Evolutionary conservation across 1,140 invertebrate species (phyloP).

Genomic region (Meteorus sp.): DNA sequence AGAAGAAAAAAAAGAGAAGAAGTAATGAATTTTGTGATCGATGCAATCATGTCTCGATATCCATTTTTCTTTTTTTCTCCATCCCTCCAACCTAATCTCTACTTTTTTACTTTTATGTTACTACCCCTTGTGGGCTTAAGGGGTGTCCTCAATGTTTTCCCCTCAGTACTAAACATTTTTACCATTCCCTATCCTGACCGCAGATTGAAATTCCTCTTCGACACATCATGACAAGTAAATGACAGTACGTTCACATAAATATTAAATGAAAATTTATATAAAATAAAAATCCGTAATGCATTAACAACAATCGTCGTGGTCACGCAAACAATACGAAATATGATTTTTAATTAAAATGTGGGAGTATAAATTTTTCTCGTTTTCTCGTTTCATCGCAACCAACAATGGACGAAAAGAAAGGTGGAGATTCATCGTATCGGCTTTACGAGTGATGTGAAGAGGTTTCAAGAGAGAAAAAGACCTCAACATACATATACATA

Average conservation of each 20-base stretch:
- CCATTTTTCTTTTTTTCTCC: neutral
- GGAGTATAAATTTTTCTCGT: conserved; percentile 9
- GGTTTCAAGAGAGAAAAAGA: neutral
- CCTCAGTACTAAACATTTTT: conserved; percentile 40
- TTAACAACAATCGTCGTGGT: neutral
- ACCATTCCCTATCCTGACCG: conserved; percentile 40
- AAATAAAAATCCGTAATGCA: no score
- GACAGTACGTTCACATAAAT: no score
- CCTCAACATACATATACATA: neutral
- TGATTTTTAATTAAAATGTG: neutral
- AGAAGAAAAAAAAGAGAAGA: no score
- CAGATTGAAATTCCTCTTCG: conserved; percentile 60
- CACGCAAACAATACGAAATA: neutral
- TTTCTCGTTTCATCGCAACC: neutral
- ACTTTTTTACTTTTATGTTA: neutral
- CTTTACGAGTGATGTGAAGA: conserved; percentile 1
- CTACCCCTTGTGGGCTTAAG: conserved; percentile 24
- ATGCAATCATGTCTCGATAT: no score
- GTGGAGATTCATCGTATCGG: neutral
- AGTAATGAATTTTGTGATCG: no score
- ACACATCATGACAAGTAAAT: no score
- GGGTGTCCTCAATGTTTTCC: conserved; percentile 36
- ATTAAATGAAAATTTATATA: no score
- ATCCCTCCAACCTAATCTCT: no score
- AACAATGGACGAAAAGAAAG: neutral